These are phyloP conservation scores for Cromileptes altivelis DNA, from an alignment of 2,113 vertebrate species.

Conservation along the genomic window DNA sequence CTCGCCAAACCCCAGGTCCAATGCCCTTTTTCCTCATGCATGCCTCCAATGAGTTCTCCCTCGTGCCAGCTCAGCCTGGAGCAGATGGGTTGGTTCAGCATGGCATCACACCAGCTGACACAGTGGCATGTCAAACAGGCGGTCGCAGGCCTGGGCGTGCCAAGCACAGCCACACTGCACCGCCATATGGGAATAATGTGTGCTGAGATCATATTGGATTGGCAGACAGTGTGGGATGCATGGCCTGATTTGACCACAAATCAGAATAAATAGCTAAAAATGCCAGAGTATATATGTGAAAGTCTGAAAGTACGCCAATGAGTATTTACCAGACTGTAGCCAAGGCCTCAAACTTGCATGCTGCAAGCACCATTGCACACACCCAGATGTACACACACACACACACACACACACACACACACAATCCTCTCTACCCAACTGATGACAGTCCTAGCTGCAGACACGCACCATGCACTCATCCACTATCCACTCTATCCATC, in stretches of 20 bases:
- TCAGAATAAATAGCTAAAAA: conserved; percentile 37
- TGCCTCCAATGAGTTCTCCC: conserved; percentile 31
- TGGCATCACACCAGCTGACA: conserved; percentile 74
- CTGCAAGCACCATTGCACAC: conserved; percentile 2
- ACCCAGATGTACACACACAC: background rate
- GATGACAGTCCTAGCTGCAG: conserved; percentile 15
- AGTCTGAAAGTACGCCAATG: conserved; percentile 10
- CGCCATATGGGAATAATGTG: conserved; percentile 61
- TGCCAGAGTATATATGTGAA: conserved; percentile 16
- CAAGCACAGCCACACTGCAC: conserved; percentile 54
- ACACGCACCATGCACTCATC: background rate
- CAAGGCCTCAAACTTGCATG: conserved; percentile 2
- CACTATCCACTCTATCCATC: conserved; percentile 30
- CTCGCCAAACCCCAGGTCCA: conserved; percentile 44
- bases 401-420: background rate
- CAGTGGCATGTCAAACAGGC: conserved; percentile 74
- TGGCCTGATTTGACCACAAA: conserved; percentile 26
- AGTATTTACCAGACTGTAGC: conserved; percentile 43
- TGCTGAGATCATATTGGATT: conserved; percentile 38
- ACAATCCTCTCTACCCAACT: background rate
- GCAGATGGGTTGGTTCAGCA: conserved; percentile 80
- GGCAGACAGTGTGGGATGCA: conserved; percentile 31
- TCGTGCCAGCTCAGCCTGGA: conserved; percentile 53
- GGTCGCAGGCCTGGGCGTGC: conserved; percentile 46
- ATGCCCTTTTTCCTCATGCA: conserved; percentile 52